Conservation (phyloP, 2,113 vertebrate species). For the Tricholaema leucomelas region DNA sequence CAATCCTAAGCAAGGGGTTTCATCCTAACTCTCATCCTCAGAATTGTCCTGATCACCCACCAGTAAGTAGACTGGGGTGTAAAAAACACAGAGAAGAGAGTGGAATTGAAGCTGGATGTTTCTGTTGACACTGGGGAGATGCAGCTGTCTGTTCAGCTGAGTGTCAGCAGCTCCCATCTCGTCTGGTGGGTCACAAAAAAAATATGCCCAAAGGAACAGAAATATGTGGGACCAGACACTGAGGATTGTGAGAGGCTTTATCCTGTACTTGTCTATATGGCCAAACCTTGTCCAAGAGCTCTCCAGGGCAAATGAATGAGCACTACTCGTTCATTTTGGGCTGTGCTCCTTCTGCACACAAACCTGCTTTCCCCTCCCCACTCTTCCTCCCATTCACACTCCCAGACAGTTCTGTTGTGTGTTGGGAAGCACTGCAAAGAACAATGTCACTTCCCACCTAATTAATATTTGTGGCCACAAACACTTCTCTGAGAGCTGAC, state of each 20-base stretch:
- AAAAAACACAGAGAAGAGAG: too few species aligned
- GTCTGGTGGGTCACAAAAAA: too few species aligned
- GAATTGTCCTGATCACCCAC: too few species aligned
- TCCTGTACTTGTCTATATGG: background rate
- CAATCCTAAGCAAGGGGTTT: too few species aligned
- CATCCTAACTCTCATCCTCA: too few species aligned
- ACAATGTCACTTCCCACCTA: background rate
- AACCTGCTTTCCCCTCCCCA: accelerated
- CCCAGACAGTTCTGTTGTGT: background rate
- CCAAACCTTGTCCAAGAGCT: background rate
- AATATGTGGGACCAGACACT: background rate
- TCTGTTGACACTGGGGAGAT: too few species aligned
- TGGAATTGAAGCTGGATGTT: too few species aligned
- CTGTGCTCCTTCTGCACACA: background rate
- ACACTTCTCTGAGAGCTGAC: background rate
- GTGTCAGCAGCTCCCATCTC: too few species aligned
- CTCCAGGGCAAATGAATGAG: background rate
- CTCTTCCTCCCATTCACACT: background rate
- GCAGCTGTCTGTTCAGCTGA: too few species aligned
- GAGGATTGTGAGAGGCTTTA: background rate
- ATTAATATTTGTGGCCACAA: conserved; percentile 2
- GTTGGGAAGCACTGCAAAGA: background rate
- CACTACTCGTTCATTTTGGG: background rate
- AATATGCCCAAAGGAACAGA: background rate
- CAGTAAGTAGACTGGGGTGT: too few species aligned